Conservation (phyloP, 2,888 invertebrate genomes). For the Plebejus argus region DNA sequence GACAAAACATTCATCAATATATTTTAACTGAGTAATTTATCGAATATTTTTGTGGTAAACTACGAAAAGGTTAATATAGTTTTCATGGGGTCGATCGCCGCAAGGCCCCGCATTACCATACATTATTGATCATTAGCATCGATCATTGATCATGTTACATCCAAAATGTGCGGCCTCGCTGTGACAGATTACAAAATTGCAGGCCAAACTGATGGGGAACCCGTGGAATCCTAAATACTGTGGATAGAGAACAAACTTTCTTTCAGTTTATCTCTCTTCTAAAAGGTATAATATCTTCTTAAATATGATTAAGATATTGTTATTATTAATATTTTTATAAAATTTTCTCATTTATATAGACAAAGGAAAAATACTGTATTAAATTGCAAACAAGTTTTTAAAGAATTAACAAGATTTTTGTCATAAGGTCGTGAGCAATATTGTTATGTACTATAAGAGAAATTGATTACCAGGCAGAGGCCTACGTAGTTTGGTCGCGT, state of each 20-base stretch:
- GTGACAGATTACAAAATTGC: slow-evolving; percentile 3
- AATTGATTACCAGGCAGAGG: too few relatives aligned
- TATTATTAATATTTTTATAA: too few relatives aligned
- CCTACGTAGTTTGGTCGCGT: too few relatives aligned
- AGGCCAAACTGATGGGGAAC: not conserved
- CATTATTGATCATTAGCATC: slow-evolving; percentile 4
- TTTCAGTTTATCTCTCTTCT: too few relatives aligned
- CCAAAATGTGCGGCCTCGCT: slow-evolving; percentile 11
- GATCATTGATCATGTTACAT: slow-evolving; percentile 3
- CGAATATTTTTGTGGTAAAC: slow-evolving; percentile 3
- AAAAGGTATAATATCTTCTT: too few relatives aligned
- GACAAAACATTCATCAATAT: not conserved
- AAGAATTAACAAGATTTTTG: too few relatives aligned
- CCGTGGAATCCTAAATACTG: not conserved
- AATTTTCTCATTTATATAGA: too few relatives aligned
- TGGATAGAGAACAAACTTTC: not conserved
- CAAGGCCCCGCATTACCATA: slow-evolving; percentile 1
- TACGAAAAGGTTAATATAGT: slow-evolving; percentile 15
- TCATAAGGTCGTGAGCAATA: too few relatives aligned
- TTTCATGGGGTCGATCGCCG: not conserved
- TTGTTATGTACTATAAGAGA: too few relatives aligned
- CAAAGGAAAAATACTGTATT: too few relatives aligned
- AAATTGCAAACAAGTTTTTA: too few relatives aligned
- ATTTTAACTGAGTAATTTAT: not conserved
- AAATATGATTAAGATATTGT: too few relatives aligned